Percentiles rank a stretch among this genome's conserved stretches.
phyloP scores from a whole-genome alignment of 2,113 vertebrate genomes.

The Callithrix jacchus region DNA sequence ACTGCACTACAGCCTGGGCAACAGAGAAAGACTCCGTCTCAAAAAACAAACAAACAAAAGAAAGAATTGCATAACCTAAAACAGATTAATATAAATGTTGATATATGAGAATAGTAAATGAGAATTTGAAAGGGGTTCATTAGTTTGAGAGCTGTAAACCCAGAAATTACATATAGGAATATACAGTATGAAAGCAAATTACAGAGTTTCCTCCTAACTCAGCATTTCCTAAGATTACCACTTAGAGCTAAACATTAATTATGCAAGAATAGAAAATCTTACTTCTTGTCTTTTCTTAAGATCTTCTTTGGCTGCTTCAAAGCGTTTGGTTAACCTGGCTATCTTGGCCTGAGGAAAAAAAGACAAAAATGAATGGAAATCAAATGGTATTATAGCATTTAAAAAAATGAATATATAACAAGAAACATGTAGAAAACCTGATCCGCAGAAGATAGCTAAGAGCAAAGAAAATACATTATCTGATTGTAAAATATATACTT shows the following conservation, averaged over 20 bases:
- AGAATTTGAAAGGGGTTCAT: background rate
- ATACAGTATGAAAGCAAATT: background rate
- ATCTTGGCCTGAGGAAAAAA: constrained; percentile 91
- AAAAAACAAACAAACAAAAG: no score
- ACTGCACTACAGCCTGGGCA: no score
- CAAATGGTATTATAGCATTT: background rate
- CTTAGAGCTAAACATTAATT: background rate
- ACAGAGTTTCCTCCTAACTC: background rate
- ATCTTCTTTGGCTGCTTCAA: constrained; percentile 94
- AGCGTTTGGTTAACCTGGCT: constrained; percentile 93
- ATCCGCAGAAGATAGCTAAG: background rate
- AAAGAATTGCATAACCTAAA: background rate
- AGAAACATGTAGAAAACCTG: background rate
- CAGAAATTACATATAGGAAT: background rate
- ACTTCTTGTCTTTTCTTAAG: constrained; percentile 94
- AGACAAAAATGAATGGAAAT: constrained; percentile 42
- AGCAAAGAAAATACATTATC: background rate
- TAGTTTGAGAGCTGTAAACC: background rate
- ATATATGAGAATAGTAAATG: background rate
- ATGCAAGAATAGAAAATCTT: constrained; percentile 68
- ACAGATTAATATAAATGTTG: background rate
- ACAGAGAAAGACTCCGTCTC: no score
- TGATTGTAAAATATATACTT: background rate
- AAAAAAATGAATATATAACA: background rate
- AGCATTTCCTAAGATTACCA: constrained; percentile 21